phyloP scores from a whole-genome alignment of 2,888 invertebrate species.

The Pediacus dermestoides region DNA sequence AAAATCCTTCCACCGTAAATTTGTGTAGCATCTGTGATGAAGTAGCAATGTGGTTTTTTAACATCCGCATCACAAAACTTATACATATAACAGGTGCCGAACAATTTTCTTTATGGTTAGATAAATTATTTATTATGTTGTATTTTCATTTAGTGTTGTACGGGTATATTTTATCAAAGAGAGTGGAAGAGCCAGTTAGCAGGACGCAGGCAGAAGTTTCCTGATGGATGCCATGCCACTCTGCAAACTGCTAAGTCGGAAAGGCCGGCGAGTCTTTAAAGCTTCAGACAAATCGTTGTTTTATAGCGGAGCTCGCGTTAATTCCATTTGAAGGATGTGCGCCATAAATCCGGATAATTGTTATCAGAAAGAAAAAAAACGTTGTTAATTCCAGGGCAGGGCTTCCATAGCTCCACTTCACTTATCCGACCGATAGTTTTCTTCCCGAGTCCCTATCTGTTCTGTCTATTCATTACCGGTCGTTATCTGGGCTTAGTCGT shows the following conservation, averaged over 20 bases:
- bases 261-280: slow-evolving; percentile 33
- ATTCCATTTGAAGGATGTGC: slow-evolving; percentile 47
- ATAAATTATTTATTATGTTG: too few species aligned
- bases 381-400: slow-evolving; percentile 37
- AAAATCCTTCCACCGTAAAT: too few species aligned
- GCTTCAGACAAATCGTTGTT: slow-evolving; percentile 46
- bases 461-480: slow-evolving; percentile 31
- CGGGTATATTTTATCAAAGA: neutral
- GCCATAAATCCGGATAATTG: slow-evolving; percentile 48
- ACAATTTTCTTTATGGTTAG: too few species aligned
- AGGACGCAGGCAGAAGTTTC: slow-evolving; percentile 15
- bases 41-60: too few species aligned
- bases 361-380: slow-evolving; percentile 44
- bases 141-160: slow-evolving; percentile 6
- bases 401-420: slow-evolving; percentile 18
- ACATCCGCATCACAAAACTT: too few species aligned
- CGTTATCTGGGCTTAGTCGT: slow-evolving; percentile 28
- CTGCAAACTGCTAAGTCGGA: slow-evolving; percentile 32
- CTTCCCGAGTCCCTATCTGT: slow-evolving; percentile 24
- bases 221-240: slow-evolving; percentile 37
- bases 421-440: slow-evolving; percentile 18
- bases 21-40: too few species aligned
- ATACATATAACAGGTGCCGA: too few species aligned
- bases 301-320: slow-evolving; percentile 45
- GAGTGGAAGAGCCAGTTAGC: slow-evolving; percentile 9